Percentiles rank a stretch among this genome's conserved stretches.
Conservation (phyloP, 2,113 vertebrate genomes). For the Boulengeromyrus knoepffleri region DNA sequence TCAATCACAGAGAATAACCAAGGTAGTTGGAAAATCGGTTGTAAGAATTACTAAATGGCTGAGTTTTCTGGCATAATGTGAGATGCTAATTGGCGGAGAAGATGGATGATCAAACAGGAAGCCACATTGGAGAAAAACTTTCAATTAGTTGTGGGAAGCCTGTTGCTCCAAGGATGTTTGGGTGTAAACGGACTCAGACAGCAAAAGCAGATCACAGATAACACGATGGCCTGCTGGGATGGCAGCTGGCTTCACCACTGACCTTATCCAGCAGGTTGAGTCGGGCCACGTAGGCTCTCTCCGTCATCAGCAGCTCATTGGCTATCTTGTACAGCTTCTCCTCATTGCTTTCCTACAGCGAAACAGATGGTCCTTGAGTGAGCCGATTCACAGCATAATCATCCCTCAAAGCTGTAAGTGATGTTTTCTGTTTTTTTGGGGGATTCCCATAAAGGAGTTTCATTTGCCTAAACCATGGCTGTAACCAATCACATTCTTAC, state of each 20-base stretch:
- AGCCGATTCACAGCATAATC: neutral
- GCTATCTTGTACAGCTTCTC: slow-evolving; percentile 93
- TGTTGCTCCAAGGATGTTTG: neutral
- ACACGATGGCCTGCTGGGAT: neutral
- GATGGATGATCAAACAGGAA: neutral
- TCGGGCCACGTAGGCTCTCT: slow-evolving; percentile 83
- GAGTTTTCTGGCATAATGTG: neutral
- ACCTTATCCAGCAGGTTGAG: slow-evolving; percentile 80
- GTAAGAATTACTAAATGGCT: neutral
- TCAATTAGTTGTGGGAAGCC: neutral
- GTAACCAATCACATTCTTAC: neutral
- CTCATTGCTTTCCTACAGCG: slow-evolving; percentile 81
- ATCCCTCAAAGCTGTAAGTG: neutral
- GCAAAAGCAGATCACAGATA: neutral
- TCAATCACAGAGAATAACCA: neutral
- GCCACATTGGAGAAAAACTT: neutral
- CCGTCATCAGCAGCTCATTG: slow-evolving; percentile 87
- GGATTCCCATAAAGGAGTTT: neutral
- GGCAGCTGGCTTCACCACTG: neutral
- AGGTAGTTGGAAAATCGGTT: neutral
- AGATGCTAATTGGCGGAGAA: neutral
- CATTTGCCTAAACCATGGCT: neutral
- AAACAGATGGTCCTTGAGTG: neutral
- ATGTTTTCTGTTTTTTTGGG: neutral
- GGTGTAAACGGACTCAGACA: neutral